Evolutionary conservation across 2,797 vertebrate genomes (phyloP).

Genomic region (Cuculus canorus): DNA sequence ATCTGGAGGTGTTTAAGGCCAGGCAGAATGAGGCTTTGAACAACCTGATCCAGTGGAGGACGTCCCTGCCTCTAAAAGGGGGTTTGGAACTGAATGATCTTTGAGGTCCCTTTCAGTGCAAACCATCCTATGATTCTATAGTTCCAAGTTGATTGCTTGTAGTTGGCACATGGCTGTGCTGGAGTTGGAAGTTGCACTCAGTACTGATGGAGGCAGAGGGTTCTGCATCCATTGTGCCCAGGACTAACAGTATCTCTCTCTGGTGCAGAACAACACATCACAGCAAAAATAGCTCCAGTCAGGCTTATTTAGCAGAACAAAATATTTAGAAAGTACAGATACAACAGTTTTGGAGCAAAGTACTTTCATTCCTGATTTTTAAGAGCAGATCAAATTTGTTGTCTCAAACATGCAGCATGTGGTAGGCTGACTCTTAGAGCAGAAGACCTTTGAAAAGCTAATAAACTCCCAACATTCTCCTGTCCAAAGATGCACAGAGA

Average conservation of each 20-base stretch:
- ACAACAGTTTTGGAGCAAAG: neutral
- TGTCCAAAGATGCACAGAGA: neutral
- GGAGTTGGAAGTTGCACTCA: neutral
- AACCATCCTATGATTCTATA: too few species aligned
- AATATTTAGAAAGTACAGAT: neutral
- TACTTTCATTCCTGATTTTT: neutral
- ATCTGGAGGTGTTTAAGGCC: too few species aligned
- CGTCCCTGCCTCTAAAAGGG: too few species aligned
- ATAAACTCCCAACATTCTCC: neutral
- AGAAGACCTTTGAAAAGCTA: neutral
- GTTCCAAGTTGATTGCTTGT: neutral
- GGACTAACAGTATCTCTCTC: neutral
- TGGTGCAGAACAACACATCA: neutral
- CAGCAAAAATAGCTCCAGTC: neutral
- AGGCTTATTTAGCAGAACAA: neutral
- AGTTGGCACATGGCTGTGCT: neutral
- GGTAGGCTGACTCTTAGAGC: neutral
- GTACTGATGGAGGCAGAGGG: neutral
- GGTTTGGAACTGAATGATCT: too few species aligned
- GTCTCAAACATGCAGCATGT: neutral
- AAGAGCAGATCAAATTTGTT: neutral
- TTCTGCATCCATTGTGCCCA: neutral
- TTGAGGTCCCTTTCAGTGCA: too few species aligned
- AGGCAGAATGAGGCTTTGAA: too few species aligned
- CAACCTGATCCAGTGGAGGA: too few species aligned